Conservation (phyloP, 1,140 invertebrate genomes). For the Meloidogyne exigua region DNA sequence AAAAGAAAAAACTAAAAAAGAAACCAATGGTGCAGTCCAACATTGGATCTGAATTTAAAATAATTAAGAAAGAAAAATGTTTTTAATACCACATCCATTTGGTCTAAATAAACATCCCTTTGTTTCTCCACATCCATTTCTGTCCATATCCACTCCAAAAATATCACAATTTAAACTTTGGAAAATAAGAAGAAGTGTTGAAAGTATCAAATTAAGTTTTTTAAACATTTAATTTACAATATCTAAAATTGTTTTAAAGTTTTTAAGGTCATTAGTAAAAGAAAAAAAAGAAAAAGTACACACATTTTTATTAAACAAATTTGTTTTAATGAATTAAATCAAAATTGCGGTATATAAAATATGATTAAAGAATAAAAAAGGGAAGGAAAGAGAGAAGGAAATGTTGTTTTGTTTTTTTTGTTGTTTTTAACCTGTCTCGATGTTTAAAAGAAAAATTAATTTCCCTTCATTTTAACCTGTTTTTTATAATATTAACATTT, state of each 20-base stretch:
- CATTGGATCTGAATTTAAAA: background rate
- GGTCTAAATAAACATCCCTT: constrained; percentile 13
- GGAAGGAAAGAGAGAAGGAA: too few relatives aligned
- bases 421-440: too few relatives aligned
- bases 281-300: too few relatives aligned
- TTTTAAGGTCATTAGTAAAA: too few relatives aligned
- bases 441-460: too few relatives aligned
- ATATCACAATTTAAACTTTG: background rate
- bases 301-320: too few relatives aligned
- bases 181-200: background rate
- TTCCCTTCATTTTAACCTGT: too few relatives aligned
- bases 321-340: background rate
- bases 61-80: background rate
- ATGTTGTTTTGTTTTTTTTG: too few relatives aligned
- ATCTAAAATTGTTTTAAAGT: too few relatives aligned
- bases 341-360: background rate
- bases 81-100: constrained; percentile 9
- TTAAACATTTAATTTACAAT: background rate
- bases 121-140: constrained; percentile 10
- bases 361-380: too few relatives aligned
- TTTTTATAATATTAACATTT: too few relatives aligned
- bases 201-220: background rate
- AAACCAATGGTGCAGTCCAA: background rate
- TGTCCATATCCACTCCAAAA: constrained; percentile 5
- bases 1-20: background rate